phyloP scores from a whole-genome alignment of 2,113 vertebrate genomes.

The Prochilodus magdalenae region DNA sequence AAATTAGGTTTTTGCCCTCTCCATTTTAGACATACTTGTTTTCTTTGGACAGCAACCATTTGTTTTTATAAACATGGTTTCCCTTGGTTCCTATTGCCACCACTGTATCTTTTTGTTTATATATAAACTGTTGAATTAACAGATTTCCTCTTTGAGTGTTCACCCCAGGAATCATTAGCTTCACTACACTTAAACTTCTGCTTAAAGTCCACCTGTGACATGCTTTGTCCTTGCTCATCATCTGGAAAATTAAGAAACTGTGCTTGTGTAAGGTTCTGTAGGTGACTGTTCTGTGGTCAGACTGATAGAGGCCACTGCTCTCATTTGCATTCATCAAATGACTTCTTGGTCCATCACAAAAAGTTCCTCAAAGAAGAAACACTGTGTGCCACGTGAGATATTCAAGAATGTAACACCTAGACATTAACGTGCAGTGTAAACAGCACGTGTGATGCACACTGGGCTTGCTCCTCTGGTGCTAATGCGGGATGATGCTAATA shows the following conservation, averaged over 20 bases:
- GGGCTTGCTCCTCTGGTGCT: not conserved
- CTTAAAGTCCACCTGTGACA: not conserved
- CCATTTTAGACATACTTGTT: no score
- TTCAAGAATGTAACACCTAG: not conserved
- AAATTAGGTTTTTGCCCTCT: no score
- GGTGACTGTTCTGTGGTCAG: not conserved
- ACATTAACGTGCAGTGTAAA: conserved; percentile 3
- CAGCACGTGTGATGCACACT: conserved; percentile 4
- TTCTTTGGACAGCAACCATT: no score
- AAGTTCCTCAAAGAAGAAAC: not conserved
- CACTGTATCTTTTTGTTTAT: no score
- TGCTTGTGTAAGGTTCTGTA: not conserved
- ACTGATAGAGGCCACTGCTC: no score
- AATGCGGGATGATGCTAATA: conserved; percentile 15
- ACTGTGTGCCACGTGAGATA: not conserved
- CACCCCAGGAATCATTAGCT: not conserved
- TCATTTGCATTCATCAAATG: not conserved
- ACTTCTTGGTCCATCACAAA: not conserved
- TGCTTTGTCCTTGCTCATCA: not conserved
- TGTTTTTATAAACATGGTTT: no score
- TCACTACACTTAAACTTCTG: not conserved
- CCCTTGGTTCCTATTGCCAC: no score
- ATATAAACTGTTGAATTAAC: no score
- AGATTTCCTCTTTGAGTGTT: not conserved
- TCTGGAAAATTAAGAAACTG: not conserved